Evolutionary conservation across 1,140 invertebrate genomes (phyloP), one percentile per base, ranked within the genome.

Genomic region (Drosophila repletoides): DNA sequence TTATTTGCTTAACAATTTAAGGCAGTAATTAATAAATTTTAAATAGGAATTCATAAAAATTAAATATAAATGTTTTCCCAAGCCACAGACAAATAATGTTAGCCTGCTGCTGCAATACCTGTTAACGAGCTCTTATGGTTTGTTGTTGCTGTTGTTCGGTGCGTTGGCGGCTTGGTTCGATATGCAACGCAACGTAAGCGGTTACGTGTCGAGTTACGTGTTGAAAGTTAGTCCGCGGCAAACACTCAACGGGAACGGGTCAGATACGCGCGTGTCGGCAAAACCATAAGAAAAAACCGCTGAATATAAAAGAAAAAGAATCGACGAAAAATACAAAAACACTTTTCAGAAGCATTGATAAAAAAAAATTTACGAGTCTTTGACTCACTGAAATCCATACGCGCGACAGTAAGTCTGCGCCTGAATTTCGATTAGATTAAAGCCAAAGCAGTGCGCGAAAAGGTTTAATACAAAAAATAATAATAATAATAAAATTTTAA

Each of bases 241-340:
- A 69, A 70, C 74, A 77, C 51, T 77, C 69, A 63, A 79, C 65
- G 59, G 65, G 65, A 71, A 76, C 73, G 73, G 70, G 61, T 74
- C 75, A 63, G 49, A 59, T 38, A 71, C 66, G 76, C 65, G 66
- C 68, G 53, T 80, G 61, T 80, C 71, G 76, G 60, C 60, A 67
- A 80, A 65, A 61, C 60, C 51, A 55, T 49, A 80, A 66, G 48
- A 51, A 71, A 56, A 46, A 69, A n/a, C n/a, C n/a, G n/a, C 40
- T 45, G 43, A 67, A 45, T 28, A 55, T 31, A 56, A 33, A 51
- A 24, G 12, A 33, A 15, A 36, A 34, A 36, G 24, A 52, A 41
- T 29, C 55, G 55, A 34, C 53, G 43, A 66, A 43, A 66, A 45
- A 48, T 48, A 59, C 43, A 65, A 58, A 64, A 56, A 64, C 31